Evolutionary conservation across 2,888 invertebrate species (phyloP), one percentile per base, ranked within the genome.

Genomic region (Parnassius orleans): DNA sequence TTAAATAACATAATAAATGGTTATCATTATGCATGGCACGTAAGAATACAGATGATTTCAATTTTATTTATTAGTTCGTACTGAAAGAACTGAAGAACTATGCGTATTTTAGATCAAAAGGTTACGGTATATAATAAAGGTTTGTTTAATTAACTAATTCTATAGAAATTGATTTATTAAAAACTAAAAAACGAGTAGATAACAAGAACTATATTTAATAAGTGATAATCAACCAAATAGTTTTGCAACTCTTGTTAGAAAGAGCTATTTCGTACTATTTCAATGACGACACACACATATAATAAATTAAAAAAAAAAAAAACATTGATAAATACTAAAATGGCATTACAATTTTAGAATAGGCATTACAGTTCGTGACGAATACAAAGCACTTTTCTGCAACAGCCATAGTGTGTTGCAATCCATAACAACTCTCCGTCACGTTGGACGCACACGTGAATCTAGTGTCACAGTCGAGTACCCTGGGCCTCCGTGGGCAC

Each of bases 391-490:
- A 71, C 72, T 73, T 33, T 72, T 75, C 65, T 67, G 68, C 65
- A 67, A 67, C 68, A 70, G 19, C 60, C 54, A 50, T 69, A 66
- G 68, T 67, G 70, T 71, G 69, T 68, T 65, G 71, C 67, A 71
- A 72, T 63, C 75, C 75, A 77, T 77, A 80, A 80, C 79, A 80
- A 79, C 81, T 78, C 56, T 63, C 74, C 77, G 87, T 87, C 83
- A 87, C 83, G 83, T 80, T 81, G 73, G 70, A 58, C 73, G 81
- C 70, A 66, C 80, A 78, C 77, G 75, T 74, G 75, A 78, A 72
- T 73, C 77, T 73, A 78, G 73, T 79, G 83, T 83, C 79, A 81
- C 80, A 81, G 75, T 75, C 77, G 79, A 81, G 74, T 79, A 78
- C 72, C 15, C 54, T 19, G 43, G 19, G 14, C 53, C 47, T 62